Evolutionary conservation across 2,888 invertebrate species (phyloP), one percentile per base, ranked within the genome.

Genomic region (Hirtodrosophila alboralis): DNA sequence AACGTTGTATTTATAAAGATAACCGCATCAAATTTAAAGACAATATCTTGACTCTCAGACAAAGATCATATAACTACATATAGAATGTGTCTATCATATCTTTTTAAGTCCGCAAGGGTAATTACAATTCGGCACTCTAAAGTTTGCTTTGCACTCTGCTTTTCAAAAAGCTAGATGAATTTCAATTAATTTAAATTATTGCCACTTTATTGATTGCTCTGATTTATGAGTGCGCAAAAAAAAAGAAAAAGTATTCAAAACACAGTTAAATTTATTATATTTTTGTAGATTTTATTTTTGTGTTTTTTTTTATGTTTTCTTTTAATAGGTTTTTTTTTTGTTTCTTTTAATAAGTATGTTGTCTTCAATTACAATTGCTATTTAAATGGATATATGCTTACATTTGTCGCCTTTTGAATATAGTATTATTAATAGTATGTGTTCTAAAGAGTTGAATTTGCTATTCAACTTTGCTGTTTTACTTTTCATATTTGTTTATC

Each of bases 301-400:
- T 66, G 49, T 75, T 76, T 72, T 9, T 43, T 53, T 51, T 62
- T 44, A 53, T 36, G 30, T 53, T 56, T 18, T 18, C 2, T 1
- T 18, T 18, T 18, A 18, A 18, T 18, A 18, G 5, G 33, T 49
- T 36, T 38, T 30, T 47, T 38, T 67, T 57, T 53, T 31, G 34
- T 40, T 57, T 58, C 43, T 45, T 62, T 63, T 59, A 59, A 53
- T 69, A 69, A 63, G 53, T 73, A 69, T 58, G 58, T 56, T 77
- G 71, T 72, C 67, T 65, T 85, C 84, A 85, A 83, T 71, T 79
- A 85, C 86, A 79, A 83, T 85, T 75, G 79, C 71, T 79, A 71
- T 85, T 83, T 75, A 66, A 66, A 85, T 85, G 75, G 68, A 77
- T 84, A 81, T 63, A 78, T 68, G 80, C 80, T 65, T 71, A 85